These are phyloP conservation scores for Pogonophryne albipinna DNA, from an alignment of 2,797 vertebrate species.

Conservation along the genomic window DNA sequence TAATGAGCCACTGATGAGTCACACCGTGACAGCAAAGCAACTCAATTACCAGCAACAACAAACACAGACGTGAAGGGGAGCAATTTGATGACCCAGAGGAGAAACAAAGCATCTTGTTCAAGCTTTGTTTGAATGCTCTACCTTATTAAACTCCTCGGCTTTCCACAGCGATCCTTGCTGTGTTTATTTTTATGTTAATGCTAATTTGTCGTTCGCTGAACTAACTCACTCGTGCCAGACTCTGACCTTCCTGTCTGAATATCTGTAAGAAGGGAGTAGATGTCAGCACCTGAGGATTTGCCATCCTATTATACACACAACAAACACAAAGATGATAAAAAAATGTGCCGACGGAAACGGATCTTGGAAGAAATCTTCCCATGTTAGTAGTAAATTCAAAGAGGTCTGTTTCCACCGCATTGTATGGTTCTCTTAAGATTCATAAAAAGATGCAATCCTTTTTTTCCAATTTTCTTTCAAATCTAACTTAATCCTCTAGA, in stretches of 20 bases:
- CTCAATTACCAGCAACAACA: conserved; percentile 73
- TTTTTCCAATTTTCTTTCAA: neutral
- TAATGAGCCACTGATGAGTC: conserved; percentile 76
- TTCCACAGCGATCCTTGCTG: conserved; percentile 9
- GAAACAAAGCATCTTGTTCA: conserved; percentile 43
- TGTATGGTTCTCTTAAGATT: neutral
- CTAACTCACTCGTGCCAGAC: conserved; percentile 24
- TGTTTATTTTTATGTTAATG: conserved; percentile 47
- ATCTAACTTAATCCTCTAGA: neutral
- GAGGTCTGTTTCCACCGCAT: neutral
- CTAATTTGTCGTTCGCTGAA: conserved; percentile 41
- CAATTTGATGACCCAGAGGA: conserved; percentile 56
- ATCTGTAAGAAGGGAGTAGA: neutral
- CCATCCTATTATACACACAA: neutral
- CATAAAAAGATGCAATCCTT: neutral
- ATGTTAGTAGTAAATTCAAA: too few relatives aligned
- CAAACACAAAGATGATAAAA: neutral
- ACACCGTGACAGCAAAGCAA: conserved; percentile 55
- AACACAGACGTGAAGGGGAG: conserved; percentile 48
- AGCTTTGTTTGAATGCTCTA: conserved; percentile 47
- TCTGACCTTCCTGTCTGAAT: conserved; percentile 18
- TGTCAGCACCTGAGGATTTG: conserved; percentile 15
- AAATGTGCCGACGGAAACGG: too few relatives aligned
- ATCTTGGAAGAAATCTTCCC: too few relatives aligned
- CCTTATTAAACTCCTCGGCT: conserved; percentile 43